Evolutionary conservation across 2,888 invertebrate genomes (phyloP).

Genomic region (Lysandra coridon): DNA sequence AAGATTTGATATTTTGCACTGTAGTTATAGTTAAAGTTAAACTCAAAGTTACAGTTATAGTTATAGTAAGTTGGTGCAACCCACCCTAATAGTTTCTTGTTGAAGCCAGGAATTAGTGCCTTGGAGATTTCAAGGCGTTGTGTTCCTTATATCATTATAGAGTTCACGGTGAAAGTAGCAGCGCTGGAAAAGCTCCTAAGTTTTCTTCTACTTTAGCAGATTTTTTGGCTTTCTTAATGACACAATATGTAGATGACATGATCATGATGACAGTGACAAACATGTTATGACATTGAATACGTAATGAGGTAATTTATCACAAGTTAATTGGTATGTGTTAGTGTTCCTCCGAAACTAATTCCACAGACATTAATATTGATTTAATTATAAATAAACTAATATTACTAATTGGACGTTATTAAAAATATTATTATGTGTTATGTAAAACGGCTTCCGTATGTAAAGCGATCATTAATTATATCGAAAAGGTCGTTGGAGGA

Average conservation of each 20-base stretch:
- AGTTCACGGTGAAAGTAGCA: too few species aligned
- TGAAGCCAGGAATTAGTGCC: too few species aligned
- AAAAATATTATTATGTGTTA: background rate
- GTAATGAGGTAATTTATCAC: background rate
- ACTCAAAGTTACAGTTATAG: too few species aligned
- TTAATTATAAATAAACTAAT: conserved; percentile 6
- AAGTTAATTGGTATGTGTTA: background rate
- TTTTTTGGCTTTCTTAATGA: too few species aligned
- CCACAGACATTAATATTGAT: background rate
- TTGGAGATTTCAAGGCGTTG: too few species aligned
- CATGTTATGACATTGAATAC: conserved; percentile 9
- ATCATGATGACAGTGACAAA: background rate
- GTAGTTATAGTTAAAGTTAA: too few species aligned
- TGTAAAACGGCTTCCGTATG: background rate
- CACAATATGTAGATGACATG: background rate
- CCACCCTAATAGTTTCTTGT: too few species aligned
- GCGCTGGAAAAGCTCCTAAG: too few species aligned
- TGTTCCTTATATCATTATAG: too few species aligned
- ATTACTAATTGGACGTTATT: conserved; percentile 8
- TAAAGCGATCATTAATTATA: background rate
- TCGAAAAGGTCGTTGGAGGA: background rate
- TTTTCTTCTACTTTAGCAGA: too few species aligned
- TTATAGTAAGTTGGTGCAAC: too few species aligned
- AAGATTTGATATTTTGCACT: too few species aligned
- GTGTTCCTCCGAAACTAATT: conserved; percentile 1